Evolutionary conservation across 2,797 vertebrate species (phyloP), one percentile per base, ranked within the genome.

Genomic region (Pantherophis alleghaniensis): DNA sequence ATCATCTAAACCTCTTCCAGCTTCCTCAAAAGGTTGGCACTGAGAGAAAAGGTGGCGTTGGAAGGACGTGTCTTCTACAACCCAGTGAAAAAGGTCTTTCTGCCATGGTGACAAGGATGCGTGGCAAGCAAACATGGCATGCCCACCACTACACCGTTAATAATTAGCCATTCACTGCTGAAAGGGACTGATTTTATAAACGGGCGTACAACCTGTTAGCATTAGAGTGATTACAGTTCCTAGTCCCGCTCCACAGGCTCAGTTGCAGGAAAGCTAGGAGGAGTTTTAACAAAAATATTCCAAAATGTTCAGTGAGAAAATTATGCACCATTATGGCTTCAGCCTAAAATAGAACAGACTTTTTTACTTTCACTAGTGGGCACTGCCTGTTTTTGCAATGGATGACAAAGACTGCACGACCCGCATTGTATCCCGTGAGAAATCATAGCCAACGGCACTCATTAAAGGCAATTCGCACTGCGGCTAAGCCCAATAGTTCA

Each of bases 371-470:
- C 55, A 5, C 28, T n/a, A 12, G 16, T 2, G 18, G n/a, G n/a
- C n/a, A 55, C 11, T 37, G n/a, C 4, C 37, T 2, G n/a, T 16
- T 42, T 91, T 42, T 32, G 14, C 89, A 22, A 37, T 10, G 55
- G 66, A 5, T 57, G 51, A 3, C 51, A 90, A 16, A 18, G 32
- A 3, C n/a, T 57, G 74, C 22, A 90, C n/a, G 11, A 56, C 13
- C 18, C 3, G 9, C 0, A 2, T 28, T 79, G 20, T 16, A 14
- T 10, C 7, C 3, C 5, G 1, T 16, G 5, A 26, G 5, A 22
- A 88, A 26, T 12, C 57, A 24, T 9, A 55, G 51, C 63, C 61
- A 32, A 63, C 26, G 3, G 59, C 24, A 83, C 20, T 24, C 18
- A 10, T 47, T 24, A 24, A 47, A 83, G 37, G 12, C 24, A 5